A percentile compares a stretch with the other conserved stretches of the same genome.
Conservation (phyloP, 2,888 invertebrate species). For the Electrophaes corylata region DNA sequence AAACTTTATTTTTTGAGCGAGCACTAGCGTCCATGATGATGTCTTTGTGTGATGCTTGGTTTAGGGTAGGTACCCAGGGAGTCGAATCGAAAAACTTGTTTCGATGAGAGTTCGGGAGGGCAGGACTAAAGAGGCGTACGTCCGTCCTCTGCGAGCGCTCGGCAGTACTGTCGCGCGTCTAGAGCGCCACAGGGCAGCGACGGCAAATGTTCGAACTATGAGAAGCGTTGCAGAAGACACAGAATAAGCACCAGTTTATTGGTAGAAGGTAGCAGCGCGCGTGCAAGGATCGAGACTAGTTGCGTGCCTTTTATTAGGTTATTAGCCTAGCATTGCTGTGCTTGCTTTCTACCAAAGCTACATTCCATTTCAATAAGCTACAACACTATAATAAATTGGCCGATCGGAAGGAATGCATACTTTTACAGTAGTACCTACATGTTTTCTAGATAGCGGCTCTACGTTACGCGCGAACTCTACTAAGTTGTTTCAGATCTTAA, state of each 20-base stretch:
- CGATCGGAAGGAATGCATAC: slow-evolving; percentile 9
- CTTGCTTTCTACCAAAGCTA: slow-evolving; percentile 30
- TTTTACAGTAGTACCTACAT: not conserved
- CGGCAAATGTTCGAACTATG: slow-evolving; percentile 62
- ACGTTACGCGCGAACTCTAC: not conserved
- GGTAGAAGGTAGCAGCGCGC: slow-evolving; percentile 38
- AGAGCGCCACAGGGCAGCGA: slow-evolving; percentile 61
- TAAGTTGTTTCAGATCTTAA: too few species aligned
- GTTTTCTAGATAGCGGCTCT: not conserved
- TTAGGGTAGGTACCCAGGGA: slow-evolving; percentile 43
- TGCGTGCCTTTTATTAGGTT: slow-evolving; percentile 54
- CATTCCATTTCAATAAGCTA: slow-evolving; percentile 21
- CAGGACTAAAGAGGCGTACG: slow-evolving; percentile 54
- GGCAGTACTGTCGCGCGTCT: slow-evolving; percentile 67
- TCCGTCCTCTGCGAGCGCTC: slow-evolving; percentile 63
- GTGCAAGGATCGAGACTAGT: slow-evolving; percentile 63
- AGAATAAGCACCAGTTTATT: slow-evolving; percentile 24
- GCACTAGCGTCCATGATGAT: slow-evolving; percentile 67
- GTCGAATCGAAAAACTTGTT: slow-evolving; percentile 71
- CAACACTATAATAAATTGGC: slow-evolving; percentile 16
- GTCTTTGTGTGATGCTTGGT: slow-evolving; percentile 40
- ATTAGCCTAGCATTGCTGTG: slow-evolving; percentile 45
- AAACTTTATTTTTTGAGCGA: slow-evolving; percentile 51
- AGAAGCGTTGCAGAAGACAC: slow-evolving; percentile 50
- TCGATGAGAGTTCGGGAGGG: slow-evolving; percentile 58